phyloP scores from a whole-genome alignment of 2,888 invertebrate species.

The Tipula helvola region DNA sequence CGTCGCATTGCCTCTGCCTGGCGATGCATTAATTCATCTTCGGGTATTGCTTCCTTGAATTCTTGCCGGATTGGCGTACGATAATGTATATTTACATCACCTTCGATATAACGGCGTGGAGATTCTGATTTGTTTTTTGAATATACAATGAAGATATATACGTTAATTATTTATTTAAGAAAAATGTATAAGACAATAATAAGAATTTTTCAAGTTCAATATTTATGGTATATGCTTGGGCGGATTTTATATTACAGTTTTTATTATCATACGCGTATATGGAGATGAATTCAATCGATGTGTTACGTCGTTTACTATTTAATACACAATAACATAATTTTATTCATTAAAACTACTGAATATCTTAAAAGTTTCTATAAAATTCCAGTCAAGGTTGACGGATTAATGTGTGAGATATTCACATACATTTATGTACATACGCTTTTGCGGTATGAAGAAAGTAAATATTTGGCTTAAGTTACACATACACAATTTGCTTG shows the following conservation, averaged over 20 bases:
- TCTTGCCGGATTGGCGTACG: constrained; percentile 78
- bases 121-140: constrained; percentile 46
- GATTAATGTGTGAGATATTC: neutral
- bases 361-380: neutral
- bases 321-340: neutral
- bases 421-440: neutral
- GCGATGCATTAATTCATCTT: constrained; percentile 74
- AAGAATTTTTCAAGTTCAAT: constrained; percentile 8
- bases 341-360: neutral
- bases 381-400: neutral
- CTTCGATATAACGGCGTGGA: constrained; percentile 78
- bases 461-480: neutral
- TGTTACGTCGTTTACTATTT: neutral
- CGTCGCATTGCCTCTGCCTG: constrained; percentile 87
- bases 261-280: neutral
- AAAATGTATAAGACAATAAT: constrained; percentile 10
- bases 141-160: constrained; percentile 17
- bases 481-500: neutral
- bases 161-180: neutral
- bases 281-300: neutral
- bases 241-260: neutral
- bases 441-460: neutral
- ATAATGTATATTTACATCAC: constrained; percentile 91
- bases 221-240: neutral
- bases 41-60: constrained; percentile 73